Evolutionary conservation across 2,888 invertebrate species (phyloP).

Genomic region (Malthinus flaveolus): DNA sequence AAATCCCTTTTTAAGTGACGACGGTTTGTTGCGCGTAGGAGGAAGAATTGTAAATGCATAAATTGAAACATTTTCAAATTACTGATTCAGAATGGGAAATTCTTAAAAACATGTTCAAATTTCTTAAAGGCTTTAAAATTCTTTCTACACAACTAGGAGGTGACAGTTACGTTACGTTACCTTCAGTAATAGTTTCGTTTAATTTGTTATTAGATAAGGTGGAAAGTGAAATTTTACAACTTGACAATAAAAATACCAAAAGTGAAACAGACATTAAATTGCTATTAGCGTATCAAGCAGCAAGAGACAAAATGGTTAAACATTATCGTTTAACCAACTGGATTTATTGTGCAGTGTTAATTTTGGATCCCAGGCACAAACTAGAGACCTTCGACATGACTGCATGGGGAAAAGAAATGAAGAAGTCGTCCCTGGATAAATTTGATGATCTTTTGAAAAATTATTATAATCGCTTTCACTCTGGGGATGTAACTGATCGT

Average conservation of each 20-base stretch:
- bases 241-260: conserved; percentile 29
- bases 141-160: conserved; percentile 3
- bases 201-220: conserved; percentile 35
- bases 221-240: conserved; percentile 21
- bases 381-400: conserved; percentile 36
- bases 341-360: conserved; percentile 35
- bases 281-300: conserved; percentile 30
- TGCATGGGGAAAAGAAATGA: no score
- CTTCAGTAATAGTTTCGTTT: conserved; percentile 27
- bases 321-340: conserved; percentile 37
- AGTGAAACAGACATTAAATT: conserved; percentile 29
- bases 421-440: no score
- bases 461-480: no score
- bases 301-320: conserved; percentile 35
- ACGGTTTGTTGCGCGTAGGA: no score
- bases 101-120: no score
- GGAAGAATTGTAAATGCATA: no score
- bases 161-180: conserved; percentile 34
- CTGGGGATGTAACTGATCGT: no score
- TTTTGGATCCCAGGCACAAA: conserved; percentile 38
- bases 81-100: no score
- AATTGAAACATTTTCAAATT: no score
- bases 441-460: no score
- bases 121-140: no score
- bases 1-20: no score